Evolutionary conservation across 2,797 vertebrate genomes (phyloP).

Genomic region (Brachyrhaphis roseni): DNA sequence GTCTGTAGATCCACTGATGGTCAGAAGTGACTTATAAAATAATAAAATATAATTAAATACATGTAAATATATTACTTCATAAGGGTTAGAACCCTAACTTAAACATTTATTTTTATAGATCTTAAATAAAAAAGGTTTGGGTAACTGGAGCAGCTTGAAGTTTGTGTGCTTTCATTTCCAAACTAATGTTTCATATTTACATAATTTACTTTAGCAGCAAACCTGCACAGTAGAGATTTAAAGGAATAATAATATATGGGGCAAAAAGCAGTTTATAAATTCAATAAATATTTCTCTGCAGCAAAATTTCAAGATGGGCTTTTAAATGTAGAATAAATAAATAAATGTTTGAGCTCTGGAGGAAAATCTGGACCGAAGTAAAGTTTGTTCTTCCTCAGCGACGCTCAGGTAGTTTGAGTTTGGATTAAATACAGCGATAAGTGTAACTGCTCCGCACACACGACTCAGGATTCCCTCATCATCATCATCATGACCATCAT

Average conservation of each 20-base stretch:
- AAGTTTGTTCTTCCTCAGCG: conserved; percentile 27
- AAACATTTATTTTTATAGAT: background rate
- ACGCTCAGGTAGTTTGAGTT: conserved; percentile 60
- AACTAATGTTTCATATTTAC: conserved; percentile 37
- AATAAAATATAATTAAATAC: background rate
- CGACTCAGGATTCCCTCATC: conserved; percentile 1
- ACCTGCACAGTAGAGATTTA: background rate
- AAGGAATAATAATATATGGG: conserved; percentile 4
- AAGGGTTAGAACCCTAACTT: background rate
- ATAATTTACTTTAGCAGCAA: conserved; percentile 14
- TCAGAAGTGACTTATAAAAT: background rate
- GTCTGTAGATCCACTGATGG: background rate
- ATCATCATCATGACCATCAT: too few relatives aligned
- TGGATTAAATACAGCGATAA: conserved; percentile 20
- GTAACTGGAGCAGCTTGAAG: conserved; percentile 17
- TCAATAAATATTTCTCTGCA: background rate
- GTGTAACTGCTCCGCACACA: conserved; percentile 38
- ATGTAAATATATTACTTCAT: background rate
- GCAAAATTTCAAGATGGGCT: background rate
- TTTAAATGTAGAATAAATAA: conserved; percentile 27
- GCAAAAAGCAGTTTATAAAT: conserved; percentile 30
- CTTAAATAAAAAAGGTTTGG: background rate
- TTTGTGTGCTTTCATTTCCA: background rate
- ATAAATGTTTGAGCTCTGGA: conserved; percentile 56
- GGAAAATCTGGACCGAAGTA: conserved; percentile 40